Evolutionary conservation across 2,797 vertebrate genomes (phyloP).

Genomic region (Lerista edwardsae): DNA sequence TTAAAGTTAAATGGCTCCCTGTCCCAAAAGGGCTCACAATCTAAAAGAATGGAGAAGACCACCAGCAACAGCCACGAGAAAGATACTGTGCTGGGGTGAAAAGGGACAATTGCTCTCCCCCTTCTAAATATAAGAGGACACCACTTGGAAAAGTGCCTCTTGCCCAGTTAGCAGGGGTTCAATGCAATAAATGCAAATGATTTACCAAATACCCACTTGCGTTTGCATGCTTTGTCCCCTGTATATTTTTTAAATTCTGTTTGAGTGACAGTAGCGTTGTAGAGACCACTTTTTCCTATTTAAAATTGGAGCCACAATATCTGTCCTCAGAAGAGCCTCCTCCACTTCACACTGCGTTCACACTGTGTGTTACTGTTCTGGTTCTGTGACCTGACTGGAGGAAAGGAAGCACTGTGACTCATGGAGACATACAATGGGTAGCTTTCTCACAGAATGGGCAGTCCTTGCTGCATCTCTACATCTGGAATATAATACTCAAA

Average conservation of each 20-base stretch:
- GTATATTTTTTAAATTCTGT: neutral
- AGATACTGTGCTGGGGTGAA: too few species aligned
- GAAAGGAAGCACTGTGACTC: neutral
- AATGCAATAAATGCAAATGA: neutral
- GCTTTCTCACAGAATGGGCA: too few species aligned
- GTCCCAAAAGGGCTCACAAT: too few species aligned
- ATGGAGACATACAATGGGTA: neutral
- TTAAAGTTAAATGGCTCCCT: too few species aligned
- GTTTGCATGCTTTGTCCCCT: neutral
- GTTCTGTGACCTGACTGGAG: neutral
- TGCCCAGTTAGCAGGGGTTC: neutral
- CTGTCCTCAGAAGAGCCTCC: neutral
- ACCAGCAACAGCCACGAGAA: too few species aligned
- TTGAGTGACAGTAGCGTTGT: neutral
- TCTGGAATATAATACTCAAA: neutral
- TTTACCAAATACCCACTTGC: neutral
- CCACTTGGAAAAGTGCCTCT: too few species aligned
- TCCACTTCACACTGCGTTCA: neutral
- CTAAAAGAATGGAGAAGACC: too few species aligned
- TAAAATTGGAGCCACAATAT: neutral
- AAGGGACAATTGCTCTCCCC: too few species aligned
- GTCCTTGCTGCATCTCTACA: too few species aligned
- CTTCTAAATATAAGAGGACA: too few species aligned
- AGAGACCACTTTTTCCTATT: neutral
- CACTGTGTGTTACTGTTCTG: neutral